Base-by-base conservation (phyloP, 2,797 vertebrate species). In the Gymnoscopelus braueri region DNA sequence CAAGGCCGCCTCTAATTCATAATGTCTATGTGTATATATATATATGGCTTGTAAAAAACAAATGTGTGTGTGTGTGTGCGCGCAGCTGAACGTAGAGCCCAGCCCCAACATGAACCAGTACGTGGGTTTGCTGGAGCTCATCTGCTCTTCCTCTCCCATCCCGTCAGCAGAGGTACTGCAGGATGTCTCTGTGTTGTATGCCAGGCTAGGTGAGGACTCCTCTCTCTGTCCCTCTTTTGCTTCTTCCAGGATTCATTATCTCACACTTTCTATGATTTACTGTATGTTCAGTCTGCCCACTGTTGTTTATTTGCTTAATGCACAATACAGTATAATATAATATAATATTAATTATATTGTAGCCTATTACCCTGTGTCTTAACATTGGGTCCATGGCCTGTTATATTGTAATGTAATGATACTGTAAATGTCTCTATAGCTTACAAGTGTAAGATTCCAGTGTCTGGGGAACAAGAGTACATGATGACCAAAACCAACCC, bases 51-150 rank as follows among this genome's bases (percentile, higher is more conserved):
- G 39, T 44, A 44, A 44, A 44, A 44, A 10, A 1, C 32, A 7
- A 5, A 7, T 44, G 39, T 44, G 39, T 44, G 0, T 80, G 6
- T 77, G 24, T 9, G 51, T 13, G 0, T 48, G 1, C 59, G 2
- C 65, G 56, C 54, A 61, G 62, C 81, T 95, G 68, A 82, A 78
- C 1, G 89, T 94, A 62, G 87, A 94, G 1, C 5, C 0, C 26
- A 87, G 69, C 66, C 93, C 94, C 3, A 93, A 84, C 0, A 95
- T 95, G 89, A 91, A 81, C 6, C 92, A 95, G 83, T 95, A 94
- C 9, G 93, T 94, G 2, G 84, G 84, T 8, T 76, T 95, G 67
- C 74, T 95, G 81, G 93, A 94, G 48, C 71, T 91, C 44, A 81
- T 95, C 60, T 93, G 93, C 51, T 83, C 84, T 4, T 92, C 90